phyloP scores from a whole-genome alignment of 2,797 vertebrate genomes.

The Champsocephalus esox region DNA sequence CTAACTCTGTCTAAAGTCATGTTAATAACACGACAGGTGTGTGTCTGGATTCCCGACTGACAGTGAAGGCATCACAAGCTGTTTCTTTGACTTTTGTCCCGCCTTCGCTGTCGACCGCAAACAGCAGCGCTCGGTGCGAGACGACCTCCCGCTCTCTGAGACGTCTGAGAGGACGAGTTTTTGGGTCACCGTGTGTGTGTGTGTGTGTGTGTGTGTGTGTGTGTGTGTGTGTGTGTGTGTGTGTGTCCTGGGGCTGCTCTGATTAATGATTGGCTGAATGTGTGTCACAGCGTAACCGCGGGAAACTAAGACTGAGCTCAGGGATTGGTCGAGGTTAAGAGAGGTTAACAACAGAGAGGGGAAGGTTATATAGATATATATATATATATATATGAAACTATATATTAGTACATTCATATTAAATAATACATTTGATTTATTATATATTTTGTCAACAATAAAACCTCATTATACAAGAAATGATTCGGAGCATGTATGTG shows the following conservation, averaged over 20 bases:
- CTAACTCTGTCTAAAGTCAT: too few relatives aligned
- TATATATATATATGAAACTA: too few relatives aligned
- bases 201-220: too few relatives aligned
- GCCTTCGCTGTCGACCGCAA: slow-evolving; percentile 6
- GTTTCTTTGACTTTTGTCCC: too few relatives aligned
- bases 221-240: slow-evolving; percentile 27
- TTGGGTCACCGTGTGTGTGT: slow-evolving; percentile 56
- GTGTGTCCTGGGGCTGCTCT: slow-evolving; percentile 48
- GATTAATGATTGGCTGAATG: slow-evolving; percentile 74
- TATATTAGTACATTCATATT: too few relatives aligned
- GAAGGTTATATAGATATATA: too few relatives aligned
- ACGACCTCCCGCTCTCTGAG: slow-evolving; percentile 39
- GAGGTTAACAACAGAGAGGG: slow-evolving; percentile 48
- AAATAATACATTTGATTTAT: too few relatives aligned
- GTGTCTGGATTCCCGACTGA: background rate
- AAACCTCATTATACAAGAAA: too few relatives aligned
- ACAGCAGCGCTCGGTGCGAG: background rate
- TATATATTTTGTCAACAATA: too few relatives aligned
- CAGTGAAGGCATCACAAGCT: slow-evolving; percentile 11
- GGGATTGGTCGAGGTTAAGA: slow-evolving; percentile 52
- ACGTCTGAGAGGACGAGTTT: slow-evolving; percentile 59
- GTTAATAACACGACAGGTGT: background rate
- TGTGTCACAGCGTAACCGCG: slow-evolving; percentile 69
- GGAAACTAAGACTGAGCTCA: slow-evolving; percentile 52
- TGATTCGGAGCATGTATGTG: too few relatives aligned